Conservation (phyloP, 2,888 invertebrate genomes). For the Drosophila suboccidentalis region DNA sequence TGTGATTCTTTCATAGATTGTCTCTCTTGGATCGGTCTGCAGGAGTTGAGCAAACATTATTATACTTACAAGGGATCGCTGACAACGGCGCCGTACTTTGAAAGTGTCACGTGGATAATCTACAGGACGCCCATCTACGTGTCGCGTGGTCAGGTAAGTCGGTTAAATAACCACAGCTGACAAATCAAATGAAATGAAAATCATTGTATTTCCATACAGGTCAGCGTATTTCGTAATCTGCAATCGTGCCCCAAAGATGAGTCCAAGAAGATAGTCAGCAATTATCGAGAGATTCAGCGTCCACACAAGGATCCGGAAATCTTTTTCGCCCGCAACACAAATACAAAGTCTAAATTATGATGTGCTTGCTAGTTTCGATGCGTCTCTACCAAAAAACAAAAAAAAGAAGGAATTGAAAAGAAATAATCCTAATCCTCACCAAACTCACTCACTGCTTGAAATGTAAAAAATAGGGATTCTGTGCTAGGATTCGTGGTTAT, state of each 20-base stretch:
- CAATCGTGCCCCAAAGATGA: constrained; percentile 85
- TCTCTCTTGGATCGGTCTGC: constrained; percentile 89
- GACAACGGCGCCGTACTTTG: constrained; percentile 90
- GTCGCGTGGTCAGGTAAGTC: constrained; percentile 88
- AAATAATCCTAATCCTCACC: constrained; percentile 29
- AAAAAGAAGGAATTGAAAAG: background rate
- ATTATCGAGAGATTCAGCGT: constrained; percentile 85
- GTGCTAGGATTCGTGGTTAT: constrained; percentile 36
- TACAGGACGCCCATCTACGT: constrained; percentile 90
- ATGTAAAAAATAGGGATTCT: constrained; percentile 8
- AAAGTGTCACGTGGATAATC: constrained; percentile 91
- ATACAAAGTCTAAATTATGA: constrained; percentile 86
- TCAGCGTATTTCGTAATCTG: constrained; percentile 84
- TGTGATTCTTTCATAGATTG: constrained; percentile 86
- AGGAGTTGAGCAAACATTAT: constrained; percentile 89
- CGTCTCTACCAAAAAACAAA: constrained; percentile 26
- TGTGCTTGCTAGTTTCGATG: constrained; percentile 41
- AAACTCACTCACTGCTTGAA: constrained; percentile 10
- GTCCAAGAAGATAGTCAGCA: constrained; percentile 85
- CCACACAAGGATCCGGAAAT: constrained; percentile 85
- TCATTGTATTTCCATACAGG: constrained; percentile 58
- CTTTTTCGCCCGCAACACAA: constrained; percentile 85
- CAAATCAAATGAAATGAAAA: background rate
- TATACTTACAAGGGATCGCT: constrained; percentile 91
- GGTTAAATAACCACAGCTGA: background rate